Conservation (phyloP, 2,797 vertebrate genomes). For the Pangasius sanitwongsei region DNA sequence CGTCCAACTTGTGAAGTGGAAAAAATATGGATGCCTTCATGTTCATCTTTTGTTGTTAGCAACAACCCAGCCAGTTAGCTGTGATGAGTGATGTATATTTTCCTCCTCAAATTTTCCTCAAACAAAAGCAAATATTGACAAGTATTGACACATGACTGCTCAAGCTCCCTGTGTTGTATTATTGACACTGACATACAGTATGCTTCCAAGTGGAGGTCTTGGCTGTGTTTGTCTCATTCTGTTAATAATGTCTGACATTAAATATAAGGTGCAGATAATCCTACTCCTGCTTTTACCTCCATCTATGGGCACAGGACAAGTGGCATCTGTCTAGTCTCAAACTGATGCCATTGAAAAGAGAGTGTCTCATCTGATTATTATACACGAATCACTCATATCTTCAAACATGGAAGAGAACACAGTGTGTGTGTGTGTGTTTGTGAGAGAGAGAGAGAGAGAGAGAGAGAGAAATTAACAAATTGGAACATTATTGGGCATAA, state of each 20-base stretch:
- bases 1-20: neutral
- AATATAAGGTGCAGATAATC: slow-evolving; percentile 39
- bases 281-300: slow-evolving; percentile 41
- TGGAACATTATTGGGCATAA: neutral
- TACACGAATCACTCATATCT: neutral
- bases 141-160: neutral
- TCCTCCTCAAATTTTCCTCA: neutral
- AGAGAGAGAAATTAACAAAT: neutral
- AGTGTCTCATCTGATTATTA: slow-evolving; percentile 50
- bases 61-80: neutral
- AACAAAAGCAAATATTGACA: slow-evolving; percentile 26
- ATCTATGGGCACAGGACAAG: slow-evolving; percentile 52
- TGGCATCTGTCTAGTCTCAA: slow-evolving; percentile 51
- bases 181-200: slow-evolving; percentile 1
- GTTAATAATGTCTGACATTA: slow-evolving; percentile 30
- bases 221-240: slow-evolving; percentile 25
- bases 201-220: slow-evolving; percentile 10
- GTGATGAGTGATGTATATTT: neutral
- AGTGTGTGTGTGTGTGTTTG: too few relatives aligned
- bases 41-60: neutral
- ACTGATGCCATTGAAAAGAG: slow-evolving; percentile 45
- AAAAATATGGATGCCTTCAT: neutral
- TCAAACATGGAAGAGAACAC: neutral
- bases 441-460: neutral
- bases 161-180: slow-evolving; percentile 2